A percentile compares a stretch with the other conserved stretches of the same genome.
These are phyloP conservation scores for Lordiphosa clarofinis DNA, from an alignment of 1,140 invertebrate genomes.

Conservation along the genomic window DNA sequence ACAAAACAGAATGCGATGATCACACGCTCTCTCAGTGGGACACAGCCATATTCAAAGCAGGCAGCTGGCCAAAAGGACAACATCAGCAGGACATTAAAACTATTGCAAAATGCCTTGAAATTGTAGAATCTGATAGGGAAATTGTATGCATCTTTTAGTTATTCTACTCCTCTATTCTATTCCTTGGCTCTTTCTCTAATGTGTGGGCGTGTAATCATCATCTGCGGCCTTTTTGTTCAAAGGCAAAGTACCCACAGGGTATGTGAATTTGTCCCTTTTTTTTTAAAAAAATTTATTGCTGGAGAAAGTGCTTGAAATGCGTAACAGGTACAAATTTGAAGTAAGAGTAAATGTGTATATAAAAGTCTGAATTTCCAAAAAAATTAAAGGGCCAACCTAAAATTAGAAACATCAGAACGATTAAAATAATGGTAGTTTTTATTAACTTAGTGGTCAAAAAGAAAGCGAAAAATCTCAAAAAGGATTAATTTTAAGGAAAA, in stretches of 20 bases:
- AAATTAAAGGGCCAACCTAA: too few relatives aligned
- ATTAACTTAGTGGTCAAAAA: too few relatives aligned
- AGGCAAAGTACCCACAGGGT: too few relatives aligned
- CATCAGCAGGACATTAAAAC: constrained; percentile 54
- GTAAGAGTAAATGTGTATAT: too few relatives aligned
- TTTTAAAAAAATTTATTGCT: constrained; percentile 25
- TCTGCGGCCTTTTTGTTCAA: constrained; percentile 24
- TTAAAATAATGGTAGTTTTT: too few relatives aligned
- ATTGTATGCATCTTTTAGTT: constrained; percentile 23
- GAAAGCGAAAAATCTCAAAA: too few relatives aligned
- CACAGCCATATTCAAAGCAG: constrained; percentile 20
- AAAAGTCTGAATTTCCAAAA: too few relatives aligned
- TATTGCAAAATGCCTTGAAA: constrained; percentile 66
- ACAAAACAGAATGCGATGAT: constrained; percentile 34
- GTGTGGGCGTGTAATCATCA: constrained; percentile 66
- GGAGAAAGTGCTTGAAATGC: constrained; percentile 50
- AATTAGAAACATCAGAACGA: too few relatives aligned
- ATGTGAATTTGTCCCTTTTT: too few relatives aligned
- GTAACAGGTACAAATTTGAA: constrained; percentile 14
- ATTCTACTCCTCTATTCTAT: constrained; percentile 20
- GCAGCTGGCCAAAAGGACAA: constrained; percentile 43
- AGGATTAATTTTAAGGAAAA: too few relatives aligned
- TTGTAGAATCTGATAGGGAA: constrained; percentile 51
- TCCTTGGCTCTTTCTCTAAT: constrained; percentile 29
- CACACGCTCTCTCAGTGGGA: constrained; percentile 66